Evolutionary conservation across 2,888 invertebrate species (phyloP), one percentile per base, ranked within the genome.

Genomic region (Maniola hyperantus): DNA sequence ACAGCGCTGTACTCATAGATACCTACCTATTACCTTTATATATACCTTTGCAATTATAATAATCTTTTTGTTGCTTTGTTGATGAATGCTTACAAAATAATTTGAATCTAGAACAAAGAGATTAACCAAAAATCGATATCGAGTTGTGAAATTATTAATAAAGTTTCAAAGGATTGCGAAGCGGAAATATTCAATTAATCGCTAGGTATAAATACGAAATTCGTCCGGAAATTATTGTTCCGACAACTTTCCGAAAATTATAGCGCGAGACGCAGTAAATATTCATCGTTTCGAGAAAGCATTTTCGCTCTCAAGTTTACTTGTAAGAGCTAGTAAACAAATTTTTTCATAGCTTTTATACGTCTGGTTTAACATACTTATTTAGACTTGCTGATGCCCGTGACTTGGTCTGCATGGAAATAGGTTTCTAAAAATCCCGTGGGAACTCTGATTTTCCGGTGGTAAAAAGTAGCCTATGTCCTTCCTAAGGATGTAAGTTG

Each of bases 171-270:
- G 65, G 64, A 70, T 62, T 36, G 58, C 50, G 48, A 54, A 68
- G 58, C 54, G 68, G 68, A 69, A 67, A 71, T 70, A 73, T 70
- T 72, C 67, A 69, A 70, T 73, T 73, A 71, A 67, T 68, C 59
- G 64, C 59, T 58, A 57, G 39, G 59, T 66, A 70, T 69, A 69
- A 71, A 72, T 69, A 63, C 68, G 62, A 71, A 71, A 68, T 70
- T 68, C 55, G 60, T 54, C 58, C 46, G 67, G 67, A 74, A 74
- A 72, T 73, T 74, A 72, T 73, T 74, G 71, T 71, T 71, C 65
- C 61, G 69, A 58, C 58, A 72, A 74, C 70, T 74, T 71, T 66
- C 57, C 57, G 44, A 42, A 61, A 71, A 69, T 65, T 68, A 70
- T 68, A 64, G 68, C 61, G 59, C 50, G 50, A 58, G 61, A 54